Evolutionary conservation across 2,888 invertebrate species (phyloP).

Genomic region (Altica lythri): DNA sequence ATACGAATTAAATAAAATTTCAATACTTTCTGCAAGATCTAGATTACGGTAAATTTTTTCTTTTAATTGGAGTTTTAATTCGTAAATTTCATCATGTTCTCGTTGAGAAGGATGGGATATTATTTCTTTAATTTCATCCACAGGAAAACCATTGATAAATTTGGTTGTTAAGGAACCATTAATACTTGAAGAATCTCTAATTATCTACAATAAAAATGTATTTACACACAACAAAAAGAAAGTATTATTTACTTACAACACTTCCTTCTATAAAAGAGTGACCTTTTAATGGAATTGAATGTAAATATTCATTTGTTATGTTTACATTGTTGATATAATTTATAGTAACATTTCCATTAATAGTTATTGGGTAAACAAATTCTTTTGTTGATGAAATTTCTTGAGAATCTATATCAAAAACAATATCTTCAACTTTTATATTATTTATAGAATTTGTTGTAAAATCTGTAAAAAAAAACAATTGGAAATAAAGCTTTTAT

Average conservation of each 20-base stretch:
- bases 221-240: conserved; percentile 1
- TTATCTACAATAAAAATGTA: conserved; percentile 43
- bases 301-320: conserved; percentile 40
- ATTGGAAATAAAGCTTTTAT: too few relatives aligned
- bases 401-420: conserved; percentile 48
- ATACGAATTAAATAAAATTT: not conserved
- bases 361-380: conserved; percentile 43
- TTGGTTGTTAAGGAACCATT: conserved; percentile 45
- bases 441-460: conserved; percentile 46
- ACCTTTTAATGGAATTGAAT: conserved; percentile 36
- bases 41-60: conserved; percentile 38
- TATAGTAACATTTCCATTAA: conserved; percentile 43
- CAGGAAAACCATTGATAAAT: conserved; percentile 48
- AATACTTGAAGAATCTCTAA: conserved; percentile 37
- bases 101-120: conserved; percentile 38
- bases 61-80: conserved; percentile 41
- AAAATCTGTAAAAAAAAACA: conserved; percentile 48
- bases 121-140: conserved; percentile 43
- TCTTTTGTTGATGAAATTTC: conserved; percentile 45
- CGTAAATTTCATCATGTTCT: conserved; percentile 42
- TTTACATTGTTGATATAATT: conserved; percentile 43
- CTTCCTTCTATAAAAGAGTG: conserved; percentile 36
- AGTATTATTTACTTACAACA: conserved; percentile 38
- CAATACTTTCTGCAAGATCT: conserved; percentile 39
- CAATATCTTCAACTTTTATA: conserved; percentile 46